A percentile compares a stretch with the other conserved stretches of the same genome.
Evolutionary conservation across 2,113 vertebrate genomes (phyloP).

Genomic region (Excalfactoria chinensis): DNA sequence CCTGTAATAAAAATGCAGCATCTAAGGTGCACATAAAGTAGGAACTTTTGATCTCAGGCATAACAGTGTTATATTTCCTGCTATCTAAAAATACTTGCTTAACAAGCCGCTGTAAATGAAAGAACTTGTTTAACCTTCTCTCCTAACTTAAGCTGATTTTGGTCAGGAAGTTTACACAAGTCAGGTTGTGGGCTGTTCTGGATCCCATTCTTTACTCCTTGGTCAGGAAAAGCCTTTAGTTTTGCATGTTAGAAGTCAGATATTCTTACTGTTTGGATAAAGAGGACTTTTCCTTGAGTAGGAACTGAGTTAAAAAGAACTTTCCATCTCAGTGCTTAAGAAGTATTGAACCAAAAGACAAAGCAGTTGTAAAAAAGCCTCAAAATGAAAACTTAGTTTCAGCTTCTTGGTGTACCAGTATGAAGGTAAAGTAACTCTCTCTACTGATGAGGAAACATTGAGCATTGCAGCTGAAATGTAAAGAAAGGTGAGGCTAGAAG

Average conservation of each 20-base stretch:
- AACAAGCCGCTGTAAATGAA: conserved; percentile 38
- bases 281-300: neutral
- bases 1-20: conserved; percentile 21
- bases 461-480: neutral
- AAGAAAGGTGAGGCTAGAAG: neutral
- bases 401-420: neutral
- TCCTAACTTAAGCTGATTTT: neutral
- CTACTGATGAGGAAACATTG: neutral
- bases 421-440: neutral
- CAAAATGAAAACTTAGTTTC: neutral
- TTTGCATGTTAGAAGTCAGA: conserved; percentile 10
- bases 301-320: neutral
- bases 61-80: conserved; percentile 46
- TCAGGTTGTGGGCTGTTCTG: neutral
- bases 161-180: conserved; percentile 21
- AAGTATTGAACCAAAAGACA: neutral
- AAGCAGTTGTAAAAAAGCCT: neutral
- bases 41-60: conserved; percentile 49
- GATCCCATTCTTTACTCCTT: neutral
- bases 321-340: neutral
- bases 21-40: conserved; percentile 18
- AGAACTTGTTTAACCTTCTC: conserved; percentile 53
- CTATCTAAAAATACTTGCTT: conserved; percentile 67
- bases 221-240: conserved; percentile 2
- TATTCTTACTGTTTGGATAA: neutral